phyloP scores from a whole-genome alignment of 2,888 invertebrate genomes.

The Busseola fusca region DNA sequence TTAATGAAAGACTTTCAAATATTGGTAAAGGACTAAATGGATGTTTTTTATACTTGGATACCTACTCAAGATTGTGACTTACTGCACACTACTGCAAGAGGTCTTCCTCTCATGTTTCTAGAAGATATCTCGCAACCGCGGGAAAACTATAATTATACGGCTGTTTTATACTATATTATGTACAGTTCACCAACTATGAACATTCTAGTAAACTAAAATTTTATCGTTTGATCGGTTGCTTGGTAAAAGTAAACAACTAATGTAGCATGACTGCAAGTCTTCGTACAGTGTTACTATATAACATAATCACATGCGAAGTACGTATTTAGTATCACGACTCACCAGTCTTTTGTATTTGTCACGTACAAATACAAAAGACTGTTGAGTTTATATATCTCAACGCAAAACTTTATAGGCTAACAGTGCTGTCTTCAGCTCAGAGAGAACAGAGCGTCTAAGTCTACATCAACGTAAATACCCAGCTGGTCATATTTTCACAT shows the following conservation, averaged over 20 bases:
- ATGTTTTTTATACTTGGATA: neutral
- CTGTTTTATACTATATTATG: neutral
- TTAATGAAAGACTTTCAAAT: neutral
- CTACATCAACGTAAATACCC: conserved; percentile 5
- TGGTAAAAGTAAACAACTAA: neutral
- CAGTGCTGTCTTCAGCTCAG: neutral
- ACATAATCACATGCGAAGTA: neutral
- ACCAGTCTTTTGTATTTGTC: too few relatives aligned
- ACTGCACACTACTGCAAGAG: neutral
- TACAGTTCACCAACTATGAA: neutral
- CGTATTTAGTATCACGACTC: conserved; percentile 6
- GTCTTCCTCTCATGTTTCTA: neutral
- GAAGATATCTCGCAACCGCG: neutral
- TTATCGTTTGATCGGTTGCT: neutral
- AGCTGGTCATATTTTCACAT: conserved; percentile 1
- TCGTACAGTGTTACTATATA: neutral
- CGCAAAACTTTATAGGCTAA: conserved; percentile 1
- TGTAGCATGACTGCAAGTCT: neutral
- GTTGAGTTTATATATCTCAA: conserved; percentile 4
- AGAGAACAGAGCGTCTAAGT: neutral
- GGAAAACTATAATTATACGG: neutral
- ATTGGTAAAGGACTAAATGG: neutral
- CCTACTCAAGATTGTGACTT: too few relatives aligned
- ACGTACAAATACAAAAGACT: conserved; percentile 29
- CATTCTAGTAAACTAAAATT: neutral